phyloP scores from a whole-genome alignment of 1,140 invertebrate genomes.

The Drosophila sp. region DNA sequence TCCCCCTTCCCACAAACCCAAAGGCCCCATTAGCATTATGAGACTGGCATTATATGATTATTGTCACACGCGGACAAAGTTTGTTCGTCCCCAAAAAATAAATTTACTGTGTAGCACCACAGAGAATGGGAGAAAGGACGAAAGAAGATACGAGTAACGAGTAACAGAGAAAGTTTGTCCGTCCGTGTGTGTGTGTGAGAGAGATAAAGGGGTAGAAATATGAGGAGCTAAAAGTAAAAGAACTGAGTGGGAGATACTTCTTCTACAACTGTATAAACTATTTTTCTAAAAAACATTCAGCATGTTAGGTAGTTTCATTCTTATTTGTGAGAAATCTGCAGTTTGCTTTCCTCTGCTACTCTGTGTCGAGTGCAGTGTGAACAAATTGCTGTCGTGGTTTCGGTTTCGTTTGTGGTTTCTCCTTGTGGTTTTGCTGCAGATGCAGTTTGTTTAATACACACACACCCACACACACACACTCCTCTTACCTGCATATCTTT shows the following conservation, averaged over 20 bases:
- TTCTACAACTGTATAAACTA: not conserved
- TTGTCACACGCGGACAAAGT: conserved; percentile 42
- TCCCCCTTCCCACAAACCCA: conserved; percentile 10
- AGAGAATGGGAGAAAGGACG: not conserved
- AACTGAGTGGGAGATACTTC: not conserved
- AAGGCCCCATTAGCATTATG: conserved; percentile 62
- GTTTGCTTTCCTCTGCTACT: conserved; percentile 2
- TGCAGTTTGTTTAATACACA: not conserved
- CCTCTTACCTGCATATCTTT: not conserved
- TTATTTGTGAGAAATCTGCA: not conserved
- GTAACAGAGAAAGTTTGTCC: not conserved
- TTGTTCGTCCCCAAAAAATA: conserved; percentile 30
- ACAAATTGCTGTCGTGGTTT: conserved; percentile 14
- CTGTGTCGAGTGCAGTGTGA: not conserved
- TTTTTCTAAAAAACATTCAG: not conserved
- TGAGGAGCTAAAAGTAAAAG: not conserved
- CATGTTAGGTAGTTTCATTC: not conserved
- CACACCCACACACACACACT: not conserved
- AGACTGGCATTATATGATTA: conserved; percentile 62
- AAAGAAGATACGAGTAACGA: not conserved
- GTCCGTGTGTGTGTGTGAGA: not conserved
- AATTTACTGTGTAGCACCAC: conserved; percentile 17
- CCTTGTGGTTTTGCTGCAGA: not conserved
- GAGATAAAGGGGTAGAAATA: not conserved
- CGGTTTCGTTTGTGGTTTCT: not conserved